Percentiles rank a stretch among this genome's conserved stretches.
Evolutionary conservation across 2,113 vertebrate species (phyloP).

Genomic region (Ondatra zibethicus): DNA sequence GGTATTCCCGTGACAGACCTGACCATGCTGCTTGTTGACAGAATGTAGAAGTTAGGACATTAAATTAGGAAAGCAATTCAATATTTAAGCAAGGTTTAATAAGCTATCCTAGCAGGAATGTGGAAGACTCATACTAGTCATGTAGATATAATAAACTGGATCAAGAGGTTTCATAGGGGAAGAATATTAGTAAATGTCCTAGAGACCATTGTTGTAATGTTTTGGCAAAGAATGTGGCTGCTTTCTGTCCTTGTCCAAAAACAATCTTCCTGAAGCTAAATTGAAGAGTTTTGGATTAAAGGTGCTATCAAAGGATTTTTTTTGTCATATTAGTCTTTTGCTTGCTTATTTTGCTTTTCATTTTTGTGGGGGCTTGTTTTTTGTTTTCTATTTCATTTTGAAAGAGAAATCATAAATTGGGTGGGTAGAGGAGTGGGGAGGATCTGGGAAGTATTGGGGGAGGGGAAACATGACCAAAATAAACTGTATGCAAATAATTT

Average conservation of each 20-base stretch:
- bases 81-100: no score
- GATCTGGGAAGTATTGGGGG: not conserved
- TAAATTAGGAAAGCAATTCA: no score
- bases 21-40: not conserved
- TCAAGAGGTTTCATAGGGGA: no score
- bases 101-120: no score
- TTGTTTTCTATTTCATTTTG: not conserved
- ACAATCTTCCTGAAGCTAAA: no score
- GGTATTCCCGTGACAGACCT: not conserved
- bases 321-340: not conserved
- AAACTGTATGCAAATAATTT: not conserved
- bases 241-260: no score
- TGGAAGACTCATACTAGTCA: no score
- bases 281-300: no score
- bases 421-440: not conserved
- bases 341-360: not conserved
- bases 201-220: no score
- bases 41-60: not conserved
- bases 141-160: no score
- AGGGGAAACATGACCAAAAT: not conserved
- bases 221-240: no score
- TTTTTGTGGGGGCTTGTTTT: not conserved
- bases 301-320: not conserved
- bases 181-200: no score
- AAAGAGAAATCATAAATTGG: not conserved